Percentiles rank a stretch among this genome's conserved stretches.
Evolutionary conservation across 1,140 invertebrate species (phyloP).

Genomic region (Pseudomyrmex sp.): DNA sequence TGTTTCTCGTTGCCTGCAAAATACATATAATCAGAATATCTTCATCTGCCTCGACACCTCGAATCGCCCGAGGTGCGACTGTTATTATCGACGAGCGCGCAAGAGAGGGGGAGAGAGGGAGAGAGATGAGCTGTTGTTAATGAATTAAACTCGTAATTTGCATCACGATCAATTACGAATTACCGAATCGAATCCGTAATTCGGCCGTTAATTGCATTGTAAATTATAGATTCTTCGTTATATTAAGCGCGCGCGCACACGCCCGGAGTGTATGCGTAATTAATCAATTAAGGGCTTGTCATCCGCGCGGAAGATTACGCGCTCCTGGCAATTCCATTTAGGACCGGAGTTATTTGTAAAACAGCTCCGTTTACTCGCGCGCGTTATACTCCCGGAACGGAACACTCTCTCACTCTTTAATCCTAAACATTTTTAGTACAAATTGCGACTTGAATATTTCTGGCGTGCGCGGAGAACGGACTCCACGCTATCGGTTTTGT

Average conservation of each 20-base stretch:
- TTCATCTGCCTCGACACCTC: slow-evolving; percentile 12
- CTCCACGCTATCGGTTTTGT: slow-evolving; percentile 7
- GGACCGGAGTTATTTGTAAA: slow-evolving; percentile 35
- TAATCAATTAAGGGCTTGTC: slow-evolving; percentile 46
- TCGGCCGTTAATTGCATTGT: slow-evolving; percentile 45
- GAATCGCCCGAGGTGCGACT: neutral
- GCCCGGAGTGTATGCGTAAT: slow-evolving; percentile 40
- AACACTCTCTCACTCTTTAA: slow-evolving; percentile 3
- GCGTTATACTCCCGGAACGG: neutral
- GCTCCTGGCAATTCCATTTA: slow-evolving; percentile 48
- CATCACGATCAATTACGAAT: slow-evolving; percentile 50
- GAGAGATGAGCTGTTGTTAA: slow-evolving; percentile 17
- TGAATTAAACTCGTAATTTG: slow-evolving; percentile 53
- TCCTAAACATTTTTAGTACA: slow-evolving; percentile 44
- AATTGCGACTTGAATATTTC: slow-evolving; percentile 56
- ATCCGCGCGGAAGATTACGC: slow-evolving; percentile 33
- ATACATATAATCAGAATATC: slow-evolving; percentile 4
- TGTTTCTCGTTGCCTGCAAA: neutral
- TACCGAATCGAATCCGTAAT: slow-evolving; percentile 20
- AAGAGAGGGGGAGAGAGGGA: too few species aligned
- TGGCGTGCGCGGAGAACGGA: neutral
- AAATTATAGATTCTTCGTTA: slow-evolving; percentile 52
- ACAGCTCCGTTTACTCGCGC: neutral
- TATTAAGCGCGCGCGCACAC: slow-evolving; percentile 5
- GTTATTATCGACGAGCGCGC: slow-evolving; percentile 2